Base-by-base conservation (phyloP, 92 coral and sea anemone genomes). In the Phenganax marumi region DNA sequence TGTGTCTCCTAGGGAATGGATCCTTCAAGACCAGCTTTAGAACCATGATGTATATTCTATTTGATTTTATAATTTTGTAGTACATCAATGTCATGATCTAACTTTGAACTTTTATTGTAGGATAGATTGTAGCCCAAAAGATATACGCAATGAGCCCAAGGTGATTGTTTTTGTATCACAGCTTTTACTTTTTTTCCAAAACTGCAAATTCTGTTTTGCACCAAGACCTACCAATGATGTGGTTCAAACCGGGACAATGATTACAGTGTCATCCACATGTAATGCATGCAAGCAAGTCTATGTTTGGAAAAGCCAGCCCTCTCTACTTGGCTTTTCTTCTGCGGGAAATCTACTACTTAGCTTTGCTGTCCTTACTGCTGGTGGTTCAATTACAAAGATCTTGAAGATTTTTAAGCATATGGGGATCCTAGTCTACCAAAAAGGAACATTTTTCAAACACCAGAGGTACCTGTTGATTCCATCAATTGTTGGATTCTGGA, bases 221-320 rank as follows among this genome's bases (percentile, higher is more conserved):
- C 71, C 80, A 52, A 82, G 73, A 12, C 91, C 93, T 50, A 64
- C 66, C 18, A 48, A 58, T 18, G 26, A 57, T 33, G 81, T 90
- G 24, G 47, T 53, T 52, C 91, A 90, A 60, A 82, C 85, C 33
- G 91, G 93, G 46, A 88, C 91, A 7, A 55, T 90, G 77, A 23
- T 90, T 33, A 82, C 88, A 9, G 39, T 88, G 18, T 60, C 25
- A 48, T 33, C 89, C 47, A 81, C 61, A 7, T 88, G 93, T 52
- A 63, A 58, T 6, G n/a, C 39, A 2, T 90, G 93, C 89, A 68
- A 65, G 24, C 55, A 75, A 49, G 33, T 14, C n/a, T 81, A 76
- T 65, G 53, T 48, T 8, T 89, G 92, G 90, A 48, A 77, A 52
- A 89, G 92, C 70, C 92, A 89, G 84, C 90, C 92, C 3, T 62